Evolutionary conservation across 2,797 vertebrate genomes (phyloP), one percentile per base, ranked within the genome.

Genomic region (Premnoplex brunnescens): DNA sequence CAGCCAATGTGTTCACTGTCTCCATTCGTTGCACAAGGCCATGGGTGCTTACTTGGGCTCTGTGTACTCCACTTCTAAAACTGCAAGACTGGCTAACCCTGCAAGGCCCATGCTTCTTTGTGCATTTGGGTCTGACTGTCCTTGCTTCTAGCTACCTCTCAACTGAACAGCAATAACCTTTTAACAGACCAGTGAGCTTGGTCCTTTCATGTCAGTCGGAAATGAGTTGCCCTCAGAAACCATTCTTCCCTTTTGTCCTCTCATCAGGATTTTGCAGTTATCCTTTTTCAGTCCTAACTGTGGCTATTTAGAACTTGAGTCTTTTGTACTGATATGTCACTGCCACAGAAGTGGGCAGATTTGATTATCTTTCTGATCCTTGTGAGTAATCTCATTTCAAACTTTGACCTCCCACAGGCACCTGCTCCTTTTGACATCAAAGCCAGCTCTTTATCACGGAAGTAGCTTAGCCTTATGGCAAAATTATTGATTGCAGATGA

Each of bases 341-440:
- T 94, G 93, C 77, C 95, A 85, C 90, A 91, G 89, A 96, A 96
- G 94, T 95, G 91, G 93, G 77, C 74, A 96, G 93, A 95, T 96
- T 93, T 96, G 88, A 94, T 97, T 96, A 96, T 95, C 88, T 91
- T 96, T 96, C 95, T 97, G 95, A 96, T 96, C 94, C 91, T 96
- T 95, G 91, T 96, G 71, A 93, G 89, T 89, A 96, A 96, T 96
- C 95, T 96, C 85, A 90, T 96, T 94, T 95, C 95, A 95, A 95
- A 96, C 93, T 96, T 91, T 96, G 94, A 95, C 95, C 95, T 94
- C 96, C 94, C 93, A 96, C 89, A 87, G 95, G 83, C 94, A 95
- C 94, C 93, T 92, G 85, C 60, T 97, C 95, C 85, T 91, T 95
- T 97, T 86, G 95, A 93, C 94, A 94, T 96, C 89, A 94, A 96